These are phyloP conservation scores for Leptinotarsa tumamoca DNA, from an alignment of 2,888 invertebrate species.

Conservation along the genomic window DNA sequence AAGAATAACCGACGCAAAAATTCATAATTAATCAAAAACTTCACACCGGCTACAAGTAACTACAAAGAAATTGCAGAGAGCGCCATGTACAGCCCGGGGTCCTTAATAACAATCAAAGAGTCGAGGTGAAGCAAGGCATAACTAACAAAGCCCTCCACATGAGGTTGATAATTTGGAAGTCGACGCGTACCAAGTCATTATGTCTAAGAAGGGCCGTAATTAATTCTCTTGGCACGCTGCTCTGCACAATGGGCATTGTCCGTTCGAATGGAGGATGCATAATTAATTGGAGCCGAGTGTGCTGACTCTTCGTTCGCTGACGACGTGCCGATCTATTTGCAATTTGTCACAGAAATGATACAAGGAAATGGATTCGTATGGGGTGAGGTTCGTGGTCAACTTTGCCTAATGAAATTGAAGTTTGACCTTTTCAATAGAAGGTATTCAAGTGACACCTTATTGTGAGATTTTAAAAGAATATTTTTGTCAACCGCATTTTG, in stretches of 20 bases:
- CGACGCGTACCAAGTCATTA: conserved; percentile 47
- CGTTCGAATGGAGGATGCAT: conserved; percentile 56
- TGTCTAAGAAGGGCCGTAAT: conserved; percentile 48
- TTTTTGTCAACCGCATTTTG: too few species aligned
- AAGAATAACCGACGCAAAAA: background rate
- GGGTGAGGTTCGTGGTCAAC: too few species aligned
- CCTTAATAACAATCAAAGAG: conserved; percentile 13
- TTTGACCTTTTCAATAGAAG: too few species aligned
- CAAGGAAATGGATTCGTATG: background rate
- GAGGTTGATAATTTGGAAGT: conserved; percentile 49
- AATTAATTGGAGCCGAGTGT: conserved; percentile 39
- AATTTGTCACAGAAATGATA: background rate
- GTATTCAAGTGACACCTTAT: too few species aligned
- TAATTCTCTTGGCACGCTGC: conserved; percentile 50
- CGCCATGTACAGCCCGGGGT: conserved; percentile 4
- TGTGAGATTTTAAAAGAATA: too few species aligned
- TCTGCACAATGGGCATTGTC: conserved; percentile 57
- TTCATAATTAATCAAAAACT: background rate
- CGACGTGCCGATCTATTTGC: background rate
- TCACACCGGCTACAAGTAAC: background rate
- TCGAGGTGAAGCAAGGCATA: conserved; percentile 16
- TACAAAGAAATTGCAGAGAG: conserved; percentile 3
- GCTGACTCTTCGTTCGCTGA: background rate
- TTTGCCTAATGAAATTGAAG: too few species aligned
- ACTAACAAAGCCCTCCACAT: conserved; percentile 45